phyloP scores from a whole-genome alignment of 2,888 invertebrate genomes.

The Tipula helvola region DNA sequence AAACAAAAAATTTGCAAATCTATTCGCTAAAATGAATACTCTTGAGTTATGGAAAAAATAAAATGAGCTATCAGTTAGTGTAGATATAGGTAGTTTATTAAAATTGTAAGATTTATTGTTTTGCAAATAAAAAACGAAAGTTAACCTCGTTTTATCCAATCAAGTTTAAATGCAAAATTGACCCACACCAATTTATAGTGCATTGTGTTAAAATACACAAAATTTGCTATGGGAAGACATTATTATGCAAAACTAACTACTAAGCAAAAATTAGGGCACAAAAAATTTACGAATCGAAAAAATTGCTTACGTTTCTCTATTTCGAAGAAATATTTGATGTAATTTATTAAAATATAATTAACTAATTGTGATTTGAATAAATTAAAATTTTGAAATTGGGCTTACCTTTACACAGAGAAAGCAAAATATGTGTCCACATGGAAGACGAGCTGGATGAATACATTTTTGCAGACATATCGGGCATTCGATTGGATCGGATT shows the following conservation, averaged over 20 bases:
- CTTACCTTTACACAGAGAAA: constrained; percentile 80
- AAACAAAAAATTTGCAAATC: too few relatives aligned
- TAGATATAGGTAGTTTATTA: too few relatives aligned
- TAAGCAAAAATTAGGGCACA: neutral
- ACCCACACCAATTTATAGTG: neutral
- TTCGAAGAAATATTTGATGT: neutral
- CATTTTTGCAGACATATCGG: constrained; percentile 85
- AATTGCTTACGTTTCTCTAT: neutral
- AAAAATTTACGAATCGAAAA: neutral
- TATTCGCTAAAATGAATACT: too few relatives aligned
- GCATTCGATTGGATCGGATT: constrained; percentile 49
- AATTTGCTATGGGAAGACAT: neutral
- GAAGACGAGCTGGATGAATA: constrained; percentile 83
- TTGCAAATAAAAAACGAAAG: neutral
- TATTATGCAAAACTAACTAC: neutral
- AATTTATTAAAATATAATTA: neutral
- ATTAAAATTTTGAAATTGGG: neutral
- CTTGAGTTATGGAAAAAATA: too few relatives aligned
- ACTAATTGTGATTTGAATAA: neutral
- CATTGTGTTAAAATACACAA: neutral
- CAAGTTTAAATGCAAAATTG: neutral
- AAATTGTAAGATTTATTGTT: neutral
- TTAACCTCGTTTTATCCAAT: neutral
- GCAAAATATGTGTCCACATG: constrained; percentile 93
- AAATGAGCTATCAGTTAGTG: too few relatives aligned